These are phyloP conservation scores for Serripes groenlandicus DNA, from an alignment of 2,888 invertebrate species.

Conservation along the genomic window DNA sequence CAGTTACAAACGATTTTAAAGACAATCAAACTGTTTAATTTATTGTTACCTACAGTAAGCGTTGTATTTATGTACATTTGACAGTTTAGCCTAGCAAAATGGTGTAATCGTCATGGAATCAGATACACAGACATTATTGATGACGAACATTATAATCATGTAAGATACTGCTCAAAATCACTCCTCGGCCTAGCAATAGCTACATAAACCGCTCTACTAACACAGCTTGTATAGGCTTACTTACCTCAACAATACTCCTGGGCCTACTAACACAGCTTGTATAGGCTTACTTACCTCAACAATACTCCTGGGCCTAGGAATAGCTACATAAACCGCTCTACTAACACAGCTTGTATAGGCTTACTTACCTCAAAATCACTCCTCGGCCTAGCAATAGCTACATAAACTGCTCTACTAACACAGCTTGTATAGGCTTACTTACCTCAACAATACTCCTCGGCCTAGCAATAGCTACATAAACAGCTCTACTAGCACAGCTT, in stretches of 20 bases:
- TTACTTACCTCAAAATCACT: neutral
- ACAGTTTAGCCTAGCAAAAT: constrained; percentile 67
- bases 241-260: too few relatives aligned
- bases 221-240: constrained; percentile 4
- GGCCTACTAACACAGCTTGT: too few relatives aligned
- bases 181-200: neutral
- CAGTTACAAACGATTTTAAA: neutral
- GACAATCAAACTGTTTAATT: constrained; percentile 1
- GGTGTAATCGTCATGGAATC: constrained; percentile 64
- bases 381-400: neutral
- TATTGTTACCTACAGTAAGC: too few relatives aligned
- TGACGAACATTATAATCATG: constrained; percentile 66
- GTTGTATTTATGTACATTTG: constrained; percentile 29
- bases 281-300: too few relatives aligned
- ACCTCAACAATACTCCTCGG: too few relatives aligned
- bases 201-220: neutral
- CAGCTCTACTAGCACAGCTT: too few relatives aligned
- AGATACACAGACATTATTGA: constrained; percentile 63
- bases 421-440: constrained; percentile 1
- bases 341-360: constrained; percentile 8
- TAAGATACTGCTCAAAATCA: constrained; percentile 33
- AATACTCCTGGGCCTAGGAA: neutral
- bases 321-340: neutral
- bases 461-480: neutral
- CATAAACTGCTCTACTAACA: neutral